phyloP scores from a whole-genome alignment of 2,113 vertebrate genomes.

The Atlantisia rogersi region DNA sequence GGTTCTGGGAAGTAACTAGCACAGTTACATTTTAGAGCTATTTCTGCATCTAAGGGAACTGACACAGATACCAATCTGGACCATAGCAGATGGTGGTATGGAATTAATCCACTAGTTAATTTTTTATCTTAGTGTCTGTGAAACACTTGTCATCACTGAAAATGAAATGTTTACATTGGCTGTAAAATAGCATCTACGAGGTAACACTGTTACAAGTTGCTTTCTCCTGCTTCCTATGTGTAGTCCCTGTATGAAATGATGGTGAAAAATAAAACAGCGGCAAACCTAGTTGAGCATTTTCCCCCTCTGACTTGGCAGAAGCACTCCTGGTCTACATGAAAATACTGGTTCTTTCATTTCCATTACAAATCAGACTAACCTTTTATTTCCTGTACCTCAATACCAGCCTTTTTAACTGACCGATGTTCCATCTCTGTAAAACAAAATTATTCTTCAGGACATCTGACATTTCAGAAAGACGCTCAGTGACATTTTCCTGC shows the following conservation, averaged over 20 bases:
- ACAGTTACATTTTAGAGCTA: background rate
- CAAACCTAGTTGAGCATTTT: background rate
- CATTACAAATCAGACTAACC: conserved; percentile 76
- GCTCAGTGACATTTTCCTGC: conserved; percentile 20
- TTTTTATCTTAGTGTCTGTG: background rate
- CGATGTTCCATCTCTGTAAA: conserved; percentile 91
- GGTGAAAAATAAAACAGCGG: background rate
- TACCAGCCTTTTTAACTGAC: conserved; percentile 96
- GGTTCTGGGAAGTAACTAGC: background rate
- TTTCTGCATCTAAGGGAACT: background rate
- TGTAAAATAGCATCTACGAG: background rate
- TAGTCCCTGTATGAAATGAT: background rate
- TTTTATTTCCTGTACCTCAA: conserved; percentile 91
- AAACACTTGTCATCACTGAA: background rate
- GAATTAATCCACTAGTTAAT: background rate
- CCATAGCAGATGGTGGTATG: background rate
- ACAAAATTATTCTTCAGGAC: conserved; percentile 52
- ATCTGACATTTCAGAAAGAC: conserved; percentile 44
- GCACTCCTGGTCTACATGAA: background rate
- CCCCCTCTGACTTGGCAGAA: background rate
- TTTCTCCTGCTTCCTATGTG: background rate
- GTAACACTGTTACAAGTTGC: background rate
- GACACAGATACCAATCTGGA: background rate
- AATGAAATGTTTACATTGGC: background rate
- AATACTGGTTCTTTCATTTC: conserved; percentile 17